Conservation (phyloP, 2,888 invertebrate species). For the Gasteruption jaculator region DNA sequence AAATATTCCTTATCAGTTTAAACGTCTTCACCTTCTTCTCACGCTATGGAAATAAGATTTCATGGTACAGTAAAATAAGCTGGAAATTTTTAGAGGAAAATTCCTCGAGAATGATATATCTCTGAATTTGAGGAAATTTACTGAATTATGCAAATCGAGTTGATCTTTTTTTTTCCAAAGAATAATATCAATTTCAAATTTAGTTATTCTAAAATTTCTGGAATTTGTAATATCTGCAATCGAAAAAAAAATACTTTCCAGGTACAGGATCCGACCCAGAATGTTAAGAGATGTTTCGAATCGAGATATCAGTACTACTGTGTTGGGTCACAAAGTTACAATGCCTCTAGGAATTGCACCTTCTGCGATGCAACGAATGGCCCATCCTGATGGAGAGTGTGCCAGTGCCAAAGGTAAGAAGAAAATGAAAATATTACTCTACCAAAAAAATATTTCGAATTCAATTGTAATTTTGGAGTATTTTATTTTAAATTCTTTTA, state of each 20-base stretch:
- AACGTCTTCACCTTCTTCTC: too few relatives aligned
- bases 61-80: too few relatives aligned
- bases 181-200: conserved; percentile 4
- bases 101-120: too few relatives aligned
- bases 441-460: neutral
- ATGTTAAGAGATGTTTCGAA: conserved; percentile 70
- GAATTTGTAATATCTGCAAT: neutral
- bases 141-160: neutral
- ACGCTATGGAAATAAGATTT: too few relatives aligned
- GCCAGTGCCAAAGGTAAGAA: conserved; percentile 71
- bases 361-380: conserved; percentile 89
- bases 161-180: conserved; percentile 1
- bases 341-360: conserved; percentile 82
- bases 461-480: too few relatives aligned
- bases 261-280: conserved; percentile 73
- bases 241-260: conserved; percentile 38
- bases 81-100: too few relatives aligned
- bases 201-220: neutral
- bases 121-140: conserved; percentile 2
- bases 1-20: too few relatives aligned
- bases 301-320: conserved; percentile 59
- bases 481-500: neutral
- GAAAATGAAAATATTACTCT: neutral
- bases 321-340: conserved; percentile 64
- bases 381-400: conserved; percentile 83